Base-by-base conservation (phyloP, 2,797 vertebrate species). In the Trematomus bernacchii region DNA sequence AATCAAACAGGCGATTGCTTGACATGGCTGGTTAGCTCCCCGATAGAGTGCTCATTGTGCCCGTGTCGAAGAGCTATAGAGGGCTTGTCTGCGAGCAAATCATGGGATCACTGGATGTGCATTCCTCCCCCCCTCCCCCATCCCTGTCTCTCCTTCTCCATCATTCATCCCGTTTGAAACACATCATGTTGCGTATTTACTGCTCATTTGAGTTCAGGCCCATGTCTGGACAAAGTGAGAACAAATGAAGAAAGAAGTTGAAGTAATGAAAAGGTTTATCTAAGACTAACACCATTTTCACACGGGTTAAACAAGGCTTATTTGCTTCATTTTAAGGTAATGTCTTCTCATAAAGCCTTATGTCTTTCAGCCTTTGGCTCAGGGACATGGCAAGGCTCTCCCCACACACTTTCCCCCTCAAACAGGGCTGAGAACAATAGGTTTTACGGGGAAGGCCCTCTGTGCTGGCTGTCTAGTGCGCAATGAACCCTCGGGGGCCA, bases 11-110 rank as follows among this genome's bases (percentile, higher is more conserved):
- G 85, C 84, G 44, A 90, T 90, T 87, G 90, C 90, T 89, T 84
- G 91, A 92, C 89, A 93, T 90, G 91, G 90, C 89, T 91, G 92
- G 90, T 92, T 92, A 88, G 89, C 85, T 85, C 85, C 85, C 78
- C 89, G 84, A 94, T 94, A 95, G 93, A 93, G 90, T 87, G 83
- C 76, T 92, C 91, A 93, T 94, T 95, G 94, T 95, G 84, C 68
- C 77, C 23, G 71, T 4, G 19, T 74, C 91, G 89, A 93, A 90
- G 86, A 85, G 85, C 80, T 75, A 85, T 76, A 88, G 77, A 92
- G 79, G 70, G 79, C 79, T 82, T 84, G 83, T 91, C 86, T 91
- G 85, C 73, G 37, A 87, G 87, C 84, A 84, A 90, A 94, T 95
- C 94, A 95, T 82, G 91, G 89, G 94, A 92, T 88, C 81, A 59